These are phyloP conservation scores for Heterodera carotae DNA, from an alignment of 1,140 invertebrate genomes.

Conservation along the genomic window DNA sequence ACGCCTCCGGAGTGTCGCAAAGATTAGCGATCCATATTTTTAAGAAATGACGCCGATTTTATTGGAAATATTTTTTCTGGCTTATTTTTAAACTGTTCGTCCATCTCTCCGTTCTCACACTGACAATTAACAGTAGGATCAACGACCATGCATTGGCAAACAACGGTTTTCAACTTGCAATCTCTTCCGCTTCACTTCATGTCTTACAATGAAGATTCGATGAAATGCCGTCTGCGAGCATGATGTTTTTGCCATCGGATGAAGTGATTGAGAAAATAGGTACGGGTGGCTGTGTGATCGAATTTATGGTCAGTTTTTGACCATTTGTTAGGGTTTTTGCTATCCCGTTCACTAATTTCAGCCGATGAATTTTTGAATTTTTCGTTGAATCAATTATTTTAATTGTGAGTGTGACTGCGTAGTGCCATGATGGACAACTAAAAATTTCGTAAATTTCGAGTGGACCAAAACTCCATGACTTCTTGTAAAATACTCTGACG, in stretches of 20 bases:
- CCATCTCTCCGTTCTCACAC: no score
- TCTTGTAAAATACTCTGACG: not conserved
- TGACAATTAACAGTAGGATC: no score
- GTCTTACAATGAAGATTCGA: not conserved
- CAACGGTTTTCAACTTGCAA: no score
- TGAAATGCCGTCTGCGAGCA: not conserved
- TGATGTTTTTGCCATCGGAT: not conserved
- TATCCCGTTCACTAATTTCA: not conserved
- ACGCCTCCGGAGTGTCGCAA: no score
- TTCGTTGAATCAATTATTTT: not conserved
- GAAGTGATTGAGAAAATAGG: not conserved
- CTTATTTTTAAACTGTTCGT: no score
- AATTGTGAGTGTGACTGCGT: not conserved
- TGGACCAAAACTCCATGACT: not conserved
- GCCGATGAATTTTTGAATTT: not conserved
- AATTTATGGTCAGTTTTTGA: not conserved
- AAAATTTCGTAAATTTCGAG: slow-evolving; percentile 11
- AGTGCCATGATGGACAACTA: slow-evolving; percentile 1
- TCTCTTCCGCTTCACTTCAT: not conserved
- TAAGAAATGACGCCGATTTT: no score
- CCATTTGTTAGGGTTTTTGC: not conserved
- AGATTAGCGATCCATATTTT: no score
- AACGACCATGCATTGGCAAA: no score
- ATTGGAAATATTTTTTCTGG: no score
- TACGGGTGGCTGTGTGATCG: not conserved